Conservation (phyloP, 2,797 vertebrate species). For the Dendrocincla tyrannina region DNA sequence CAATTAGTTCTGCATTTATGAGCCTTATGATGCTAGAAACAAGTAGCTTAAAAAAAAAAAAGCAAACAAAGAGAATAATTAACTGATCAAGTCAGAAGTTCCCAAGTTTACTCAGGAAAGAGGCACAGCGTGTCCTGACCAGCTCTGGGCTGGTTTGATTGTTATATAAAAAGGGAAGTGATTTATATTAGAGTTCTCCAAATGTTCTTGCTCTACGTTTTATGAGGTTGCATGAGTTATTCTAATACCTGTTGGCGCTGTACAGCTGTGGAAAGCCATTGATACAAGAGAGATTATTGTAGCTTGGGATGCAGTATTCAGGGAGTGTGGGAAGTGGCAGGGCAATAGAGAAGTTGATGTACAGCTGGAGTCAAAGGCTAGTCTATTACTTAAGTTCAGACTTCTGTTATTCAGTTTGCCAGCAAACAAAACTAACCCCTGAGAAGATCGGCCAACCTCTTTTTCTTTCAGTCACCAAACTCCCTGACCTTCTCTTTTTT, state of each 20-base stretch:
- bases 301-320: neutral
- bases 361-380: constrained; percentile 55
- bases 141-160: neutral
- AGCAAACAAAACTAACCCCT: constrained; percentile 51
- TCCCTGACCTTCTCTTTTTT: neutral
- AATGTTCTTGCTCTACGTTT: neutral
- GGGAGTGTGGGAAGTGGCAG: neutral
- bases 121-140: neutral
- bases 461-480: constrained; percentile 36
- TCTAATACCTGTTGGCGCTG: constrained; percentile 1
- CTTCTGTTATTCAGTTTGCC: constrained; percentile 53
- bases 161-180: neutral
- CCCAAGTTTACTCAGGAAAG: neutral
- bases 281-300: neutral
- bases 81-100: neutral
- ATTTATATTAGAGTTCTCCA: neutral
- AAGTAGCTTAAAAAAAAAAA: neutral
- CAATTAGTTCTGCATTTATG: neutral
- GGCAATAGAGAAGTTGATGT: constrained; percentile 15
- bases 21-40: neutral
- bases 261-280: neutral
- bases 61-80: neutral
- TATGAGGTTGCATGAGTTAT: neutral
- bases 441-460: constrained; percentile 42
- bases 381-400: constrained; percentile 31